Conservation (phyloP, 2,888 invertebrate species). For the Acronicta aceris region DNA sequence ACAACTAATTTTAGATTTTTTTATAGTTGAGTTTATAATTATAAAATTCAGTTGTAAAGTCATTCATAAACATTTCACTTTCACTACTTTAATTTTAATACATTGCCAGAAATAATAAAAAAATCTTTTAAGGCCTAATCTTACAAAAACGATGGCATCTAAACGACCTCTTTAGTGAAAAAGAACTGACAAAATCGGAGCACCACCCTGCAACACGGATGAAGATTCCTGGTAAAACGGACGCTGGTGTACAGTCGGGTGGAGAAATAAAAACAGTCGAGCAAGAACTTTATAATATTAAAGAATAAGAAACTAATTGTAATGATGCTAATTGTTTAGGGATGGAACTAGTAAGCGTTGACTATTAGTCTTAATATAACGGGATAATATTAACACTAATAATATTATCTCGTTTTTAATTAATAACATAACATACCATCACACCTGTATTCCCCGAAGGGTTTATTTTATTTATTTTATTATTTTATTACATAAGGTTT, state of each 20-base stretch:
- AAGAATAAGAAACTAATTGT: background rate
- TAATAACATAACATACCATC: no score
- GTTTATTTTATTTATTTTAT: no score
- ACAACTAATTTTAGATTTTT: no score
- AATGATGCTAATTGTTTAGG: background rate
- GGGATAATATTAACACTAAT: no score
- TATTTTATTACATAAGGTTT: no score
- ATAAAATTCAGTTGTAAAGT: background rate
- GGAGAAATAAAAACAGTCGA: background rate
- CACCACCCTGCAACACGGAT: constrained; percentile 62
- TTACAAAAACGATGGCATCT: constrained; percentile 68
- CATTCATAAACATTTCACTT: background rate
- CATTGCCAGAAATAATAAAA: constrained; percentile 30
- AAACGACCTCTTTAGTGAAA: constrained; percentile 76
- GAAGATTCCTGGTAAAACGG: constrained; percentile 61
- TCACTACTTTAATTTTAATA: constrained; percentile 21
- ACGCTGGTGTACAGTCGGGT: constrained; percentile 55
- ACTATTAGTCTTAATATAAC: no score
- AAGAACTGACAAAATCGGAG: constrained; percentile 71
- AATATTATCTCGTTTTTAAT: no score
- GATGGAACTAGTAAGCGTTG: background rate
- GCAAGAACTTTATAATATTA: background rate
- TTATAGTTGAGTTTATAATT: no score
- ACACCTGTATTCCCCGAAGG: no score
- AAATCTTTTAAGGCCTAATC: constrained; percentile 41